phyloP scores from a whole-genome alignment of 2,797 vertebrate species.

The Helarctos malayanus region DNA sequence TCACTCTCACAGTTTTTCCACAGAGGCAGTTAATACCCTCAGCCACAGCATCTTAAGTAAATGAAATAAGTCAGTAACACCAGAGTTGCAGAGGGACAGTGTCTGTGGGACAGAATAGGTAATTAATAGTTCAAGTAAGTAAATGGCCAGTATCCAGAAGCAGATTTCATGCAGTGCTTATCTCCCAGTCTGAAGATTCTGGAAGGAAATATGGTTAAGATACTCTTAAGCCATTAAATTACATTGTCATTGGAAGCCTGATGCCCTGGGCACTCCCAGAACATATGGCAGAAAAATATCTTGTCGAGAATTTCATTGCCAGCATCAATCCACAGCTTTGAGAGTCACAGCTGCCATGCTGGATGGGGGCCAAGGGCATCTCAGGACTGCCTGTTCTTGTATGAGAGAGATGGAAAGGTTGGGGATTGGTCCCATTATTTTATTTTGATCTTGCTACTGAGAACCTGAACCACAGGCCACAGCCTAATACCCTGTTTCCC shows the following conservation, averaged over 20 bases:
- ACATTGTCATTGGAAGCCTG: conserved; percentile 84
- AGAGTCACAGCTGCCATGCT: conserved; percentile 85
- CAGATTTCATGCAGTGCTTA: conserved; percentile 56
- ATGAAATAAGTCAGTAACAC: conserved; percentile 74
- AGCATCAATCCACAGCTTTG: conserved; percentile 48
- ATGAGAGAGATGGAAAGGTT: conserved; percentile 57
- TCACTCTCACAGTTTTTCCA: conserved; percentile 43
- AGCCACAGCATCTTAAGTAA: conserved; percentile 53
- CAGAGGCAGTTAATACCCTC: conserved; percentile 75
- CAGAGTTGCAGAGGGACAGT: conserved; percentile 62
- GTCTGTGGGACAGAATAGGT: conserved; percentile 78
- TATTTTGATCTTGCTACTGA: conserved; percentile 29
- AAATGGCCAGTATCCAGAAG: conserved; percentile 71
- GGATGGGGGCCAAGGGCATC: conserved; percentile 78
- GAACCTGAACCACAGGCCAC: background rate
- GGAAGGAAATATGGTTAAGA: conserved; percentile 82
- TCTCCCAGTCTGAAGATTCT: conserved; percentile 57
- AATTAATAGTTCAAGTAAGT: conserved; percentile 83
- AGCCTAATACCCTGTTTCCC: background rate
- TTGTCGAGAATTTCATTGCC: conserved; percentile 79
- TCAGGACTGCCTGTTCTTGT: conserved; percentile 48
- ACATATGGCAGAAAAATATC: conserved; percentile 86
- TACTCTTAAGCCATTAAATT: conserved; percentile 84
- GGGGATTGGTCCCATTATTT: background rate
- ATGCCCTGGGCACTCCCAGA: conserved; percentile 85